These are phyloP conservation scores for Sandelia bainsii DNA, from an alignment of 2,797 vertebrate species.

Conservation along the genomic window DNA sequence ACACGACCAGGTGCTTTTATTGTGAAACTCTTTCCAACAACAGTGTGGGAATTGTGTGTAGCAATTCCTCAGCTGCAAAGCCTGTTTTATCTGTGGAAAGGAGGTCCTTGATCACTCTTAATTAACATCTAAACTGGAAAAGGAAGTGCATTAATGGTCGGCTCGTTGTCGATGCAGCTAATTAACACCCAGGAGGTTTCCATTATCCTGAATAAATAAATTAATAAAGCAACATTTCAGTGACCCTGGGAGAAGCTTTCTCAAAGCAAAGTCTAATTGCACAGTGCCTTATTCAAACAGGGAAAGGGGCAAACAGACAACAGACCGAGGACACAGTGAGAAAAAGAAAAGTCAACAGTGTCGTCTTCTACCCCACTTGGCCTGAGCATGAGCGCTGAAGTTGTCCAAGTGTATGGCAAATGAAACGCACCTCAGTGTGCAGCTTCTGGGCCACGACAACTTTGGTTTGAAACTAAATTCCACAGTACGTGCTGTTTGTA, in stretches of 20 bases:
- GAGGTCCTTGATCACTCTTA: slow-evolving; percentile 68
- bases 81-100: slow-evolving; percentile 53
- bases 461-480: background rate
- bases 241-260: slow-evolving; percentile 81
- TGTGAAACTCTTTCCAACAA: background rate
- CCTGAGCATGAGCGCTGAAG: slow-evolving; percentile 58
- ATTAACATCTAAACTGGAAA: slow-evolving; percentile 80
- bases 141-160: slow-evolving; percentile 86
- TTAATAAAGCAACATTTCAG: slow-evolving; percentile 79
- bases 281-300: slow-evolving; percentile 59
- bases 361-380: slow-evolving; percentile 62
- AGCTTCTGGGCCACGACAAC: background rate
- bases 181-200: slow-evolving; percentile 91
- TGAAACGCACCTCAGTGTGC: slow-evolving; percentile 48
- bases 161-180: slow-evolving; percentile 87
- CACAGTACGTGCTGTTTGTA: no score
- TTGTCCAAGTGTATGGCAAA: slow-evolving; percentile 51
- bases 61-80: slow-evolving; percentile 23
- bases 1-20: slow-evolving; percentile 3
- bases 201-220: slow-evolving; percentile 85
- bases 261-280: slow-evolving; percentile 82
- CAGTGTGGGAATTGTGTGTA: background rate
- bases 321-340: background rate
- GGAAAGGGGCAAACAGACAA: slow-evolving; percentile 16
- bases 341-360: slow-evolving; percentile 21